phyloP scores from a whole-genome alignment of 2,888 invertebrate genomes.

The Drosophila melanosoma region DNA sequence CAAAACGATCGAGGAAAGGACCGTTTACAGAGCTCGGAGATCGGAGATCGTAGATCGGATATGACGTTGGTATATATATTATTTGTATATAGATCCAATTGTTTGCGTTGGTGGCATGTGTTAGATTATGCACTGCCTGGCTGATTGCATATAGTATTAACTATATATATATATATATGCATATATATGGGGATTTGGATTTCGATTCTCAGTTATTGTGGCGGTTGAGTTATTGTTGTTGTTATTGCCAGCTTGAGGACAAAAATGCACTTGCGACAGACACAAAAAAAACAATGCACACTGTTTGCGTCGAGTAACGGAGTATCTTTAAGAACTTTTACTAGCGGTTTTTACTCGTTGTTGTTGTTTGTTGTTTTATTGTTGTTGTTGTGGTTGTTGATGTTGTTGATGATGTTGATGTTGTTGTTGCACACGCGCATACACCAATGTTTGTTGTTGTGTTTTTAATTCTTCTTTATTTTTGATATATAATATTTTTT shows the following conservation, averaged over 20 bases:
- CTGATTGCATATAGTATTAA: conserved; percentile 4
- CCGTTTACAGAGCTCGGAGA: conserved; percentile 26
- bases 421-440: conserved; percentile 53
- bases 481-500: not conserved
- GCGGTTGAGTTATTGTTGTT: conserved; percentile 38
- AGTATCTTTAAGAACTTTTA: conserved; percentile 44
- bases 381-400: conserved; percentile 17
- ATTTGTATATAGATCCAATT: conserved; percentile 44
- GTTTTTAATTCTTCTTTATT: conserved; percentile 6
- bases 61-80: conserved; percentile 14
- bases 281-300: conserved; percentile 60
- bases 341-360: conserved; percentile 24
- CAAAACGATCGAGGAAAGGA: conserved; percentile 28
- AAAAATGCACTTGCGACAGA: conserved; percentile 48
- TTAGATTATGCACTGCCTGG: conserved; percentile 28
- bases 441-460: conserved; percentile 43
- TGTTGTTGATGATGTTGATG: not conserved
- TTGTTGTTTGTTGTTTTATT: conserved; percentile 14
- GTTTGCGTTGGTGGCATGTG: conserved; percentile 24
- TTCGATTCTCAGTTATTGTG: conserved; percentile 35
- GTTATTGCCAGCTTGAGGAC: conserved; percentile 34
- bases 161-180: conserved; percentile 4
- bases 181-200: not conserved
- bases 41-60: conserved; percentile 25
- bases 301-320: conserved; percentile 18